Evolutionary conservation across 2,888 invertebrate genomes (phyloP).

Genomic region (Brenthis hecate): DNA sequence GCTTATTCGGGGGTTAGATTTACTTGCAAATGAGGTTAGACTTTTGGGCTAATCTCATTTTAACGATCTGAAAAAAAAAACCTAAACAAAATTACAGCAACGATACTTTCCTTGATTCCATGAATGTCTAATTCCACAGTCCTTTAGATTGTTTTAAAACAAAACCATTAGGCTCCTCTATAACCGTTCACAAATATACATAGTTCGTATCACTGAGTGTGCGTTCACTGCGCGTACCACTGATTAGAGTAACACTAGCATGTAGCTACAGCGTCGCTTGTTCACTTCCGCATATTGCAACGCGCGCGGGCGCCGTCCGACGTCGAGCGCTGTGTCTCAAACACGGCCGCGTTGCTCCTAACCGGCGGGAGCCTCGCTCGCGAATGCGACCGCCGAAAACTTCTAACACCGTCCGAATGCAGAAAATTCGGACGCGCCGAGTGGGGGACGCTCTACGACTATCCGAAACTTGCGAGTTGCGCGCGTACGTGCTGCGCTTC

Average conservation of each 20-base stretch:
- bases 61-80: constrained; percentile 15
- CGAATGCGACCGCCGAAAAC: constrained; percentile 80
- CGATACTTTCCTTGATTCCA: constrained; percentile 81
- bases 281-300: constrained; percentile 80
- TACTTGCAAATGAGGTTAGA: constrained; percentile 59
- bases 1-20: constrained; percentile 54
- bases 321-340: constrained; percentile 41
- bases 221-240: constrained; percentile 25
- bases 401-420: constrained; percentile 78
- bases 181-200: constrained; percentile 73
- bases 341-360: constrained; percentile 66
- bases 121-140: constrained; percentile 70
- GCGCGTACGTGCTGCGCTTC: constrained; percentile 80
- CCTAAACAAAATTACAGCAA: constrained; percentile 42
- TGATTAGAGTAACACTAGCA: constrained; percentile 62
- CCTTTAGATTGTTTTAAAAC: constrained; percentile 63
- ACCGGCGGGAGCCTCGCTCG: constrained; percentile 76
- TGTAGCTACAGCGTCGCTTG: constrained; percentile 53
- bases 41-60: constrained; percentile 41
- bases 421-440: constrained; percentile 80
- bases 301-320: constrained; percentile 60
- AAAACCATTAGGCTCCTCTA: constrained; percentile 67
- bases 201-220: constrained; percentile 63
- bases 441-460: constrained; percentile 81
- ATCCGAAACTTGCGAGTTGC: constrained; percentile 78